Evolutionary conservation across 2,113 vertebrate species (phyloP), one percentile per base, ranked within the genome.

Genomic region (Eulemur rufifrons): DNA sequence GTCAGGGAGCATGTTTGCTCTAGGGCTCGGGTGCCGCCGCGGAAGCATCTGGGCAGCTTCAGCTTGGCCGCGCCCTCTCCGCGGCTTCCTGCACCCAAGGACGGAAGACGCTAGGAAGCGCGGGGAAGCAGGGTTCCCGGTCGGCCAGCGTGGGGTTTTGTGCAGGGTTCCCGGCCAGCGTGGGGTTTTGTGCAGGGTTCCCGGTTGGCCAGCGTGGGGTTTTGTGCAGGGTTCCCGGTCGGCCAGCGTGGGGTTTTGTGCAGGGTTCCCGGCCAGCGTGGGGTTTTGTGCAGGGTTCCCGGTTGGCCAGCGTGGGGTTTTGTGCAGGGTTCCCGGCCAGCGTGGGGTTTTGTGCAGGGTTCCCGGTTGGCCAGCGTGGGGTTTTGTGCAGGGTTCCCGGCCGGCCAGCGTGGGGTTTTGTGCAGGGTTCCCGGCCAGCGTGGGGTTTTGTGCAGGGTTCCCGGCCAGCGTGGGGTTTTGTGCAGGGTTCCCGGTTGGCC

Each of bases 21-120:
- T 23, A 8, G 27, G 9, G n/a, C 66, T 42, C 21, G 0, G 5
- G 8, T 59, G 80, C 23, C n/a, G 71, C 0, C 3, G 66, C 34
- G 3, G 37, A 21, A 25, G 4, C 52, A 8, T 15, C 3, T 78
- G 66, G 37, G 23, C 45, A 37, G 66, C 64, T 0, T 1, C 6
- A 1, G 20, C n/a, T 1, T 2, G 7, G 68, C 54, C 2, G 0
- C 0, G 17, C 1, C 11, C 0, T 17, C 29, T 42, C 47, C 50
- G 27, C 6, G 0, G 78, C 32, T n/a, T 42, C 39, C 47, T 0
- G 12, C 5, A 15, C 21, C 39, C 29, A 6, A n/a, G 69, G 74
- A 66, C 50, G 77, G 94, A 59, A 88, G 54, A 9, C 0, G 8
- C 12, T 29, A 77, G 3, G 20, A 64, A 63, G 85, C 1, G 3